Base-by-base conservation (phyloP, 2,888 invertebrate species). In the Sinhomidia bicolor region DNA sequence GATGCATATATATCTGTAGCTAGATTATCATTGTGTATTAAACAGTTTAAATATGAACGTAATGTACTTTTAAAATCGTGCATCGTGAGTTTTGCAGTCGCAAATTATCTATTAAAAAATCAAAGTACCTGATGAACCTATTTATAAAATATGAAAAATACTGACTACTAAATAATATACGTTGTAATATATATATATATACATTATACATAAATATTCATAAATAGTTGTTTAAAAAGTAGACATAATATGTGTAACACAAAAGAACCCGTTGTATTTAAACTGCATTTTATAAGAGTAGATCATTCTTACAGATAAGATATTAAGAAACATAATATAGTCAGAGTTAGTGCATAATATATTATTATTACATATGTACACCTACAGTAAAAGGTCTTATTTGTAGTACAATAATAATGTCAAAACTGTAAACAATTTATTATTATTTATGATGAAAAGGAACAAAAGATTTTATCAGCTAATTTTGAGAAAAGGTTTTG, bases 101-200 rank as follows among this genome's bases (percentile, higher is more conserved):
- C 83, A 88, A 88, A 88, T 68, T 74, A 83, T 57, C 41, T 62
- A 44, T 60, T 80, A 62, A 80, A 68, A 71, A 76, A 76, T 89
- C 84, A 87, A 83, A 84, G 89, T 89, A 89, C 89, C 89, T 89
- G 89, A 89, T 87, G 36, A 84, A 87, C 76, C 86, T 47, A 84
- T 74, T 74, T 74, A 74, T 74, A 74, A 23, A 57, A 23, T 17
- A 57, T 57, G 32, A 79, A 57, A 54, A 57, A 57, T 79, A 79
- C 78, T 57, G 54, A 79, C 74, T 47, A 26, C 26, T 74, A 47
- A 23, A 54, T 23, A 23, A 14, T 68, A 51, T 74, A 74, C 26
- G 23, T 47, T 9, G 47, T 47, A 4, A 20, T 60, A 20, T 23
- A 26, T 20, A 60, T 9, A 62, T 62, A 9, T 14, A 5, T 29